Evolutionary conservation across 2,888 invertebrate species (phyloP), one percentile per base, ranked within the genome.

Genomic region (Cantharis rufa): DNA sequence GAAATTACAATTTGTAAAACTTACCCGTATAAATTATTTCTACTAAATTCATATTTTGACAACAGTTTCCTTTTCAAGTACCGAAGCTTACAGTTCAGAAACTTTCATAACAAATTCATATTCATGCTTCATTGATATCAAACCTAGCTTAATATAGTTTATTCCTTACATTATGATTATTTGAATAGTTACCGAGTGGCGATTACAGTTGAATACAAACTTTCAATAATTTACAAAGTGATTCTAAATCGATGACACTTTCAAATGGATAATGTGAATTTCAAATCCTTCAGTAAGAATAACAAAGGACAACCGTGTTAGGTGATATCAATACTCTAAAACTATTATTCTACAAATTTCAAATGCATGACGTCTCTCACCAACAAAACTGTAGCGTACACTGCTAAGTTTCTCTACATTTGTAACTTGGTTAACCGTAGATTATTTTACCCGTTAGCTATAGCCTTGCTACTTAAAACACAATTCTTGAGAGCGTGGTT

Each of bases 51-150:
- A 66, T 66, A 66, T 66, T 66, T 66, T 66, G 64, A 66, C 64
- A 66, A 66, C 64, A 21, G 64, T 66, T 66, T 66, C 64, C 64
- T 21, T 66, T 66, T 21, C 64, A 66, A 21, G 64, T 21, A 66
- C 16, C 24, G 64, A 66, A 13, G 64, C 64, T 66, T 66, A 21
- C 18, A 24, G 73, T 73, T 68, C 24, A 28, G 62, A 69, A 73
- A 69, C 73, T 69, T 72, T 72, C 66, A 21, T 63, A 72, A 66
- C 72, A 68, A 18, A 28, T 72, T 68, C 73, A 62, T 73, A 73
- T 73, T 73, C 69, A 62, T 62, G 73, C 73, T 62, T 62, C 69
- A 73, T 69, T 69, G 73, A 68, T 68, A 32, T 63, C 73, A 32
- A 13, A 69, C 27, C 62, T 32, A 27, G 24, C 27, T 68, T 21